phyloP scores from a whole-genome alignment of 2,113 vertebrate species.

The Trichechus manatus region DNA sequence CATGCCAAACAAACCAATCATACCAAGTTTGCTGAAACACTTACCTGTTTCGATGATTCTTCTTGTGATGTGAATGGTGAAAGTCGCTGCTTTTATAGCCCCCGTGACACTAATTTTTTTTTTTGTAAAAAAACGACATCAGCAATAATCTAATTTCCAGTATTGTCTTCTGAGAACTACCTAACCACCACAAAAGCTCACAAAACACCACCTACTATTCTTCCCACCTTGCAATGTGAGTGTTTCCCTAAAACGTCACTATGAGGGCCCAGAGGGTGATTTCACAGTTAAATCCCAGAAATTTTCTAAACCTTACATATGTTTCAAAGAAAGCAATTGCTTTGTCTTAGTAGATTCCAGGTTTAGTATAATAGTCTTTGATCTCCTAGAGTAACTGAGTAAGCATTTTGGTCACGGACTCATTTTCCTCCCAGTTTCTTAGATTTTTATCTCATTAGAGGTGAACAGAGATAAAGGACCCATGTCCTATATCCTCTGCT shows the following conservation, averaged over 20 bases:
- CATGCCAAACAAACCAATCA: background rate
- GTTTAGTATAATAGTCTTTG: constrained; percentile 50
- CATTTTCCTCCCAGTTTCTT: constrained; percentile 62
- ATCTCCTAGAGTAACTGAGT: constrained; percentile 70
- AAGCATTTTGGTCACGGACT: constrained; percentile 70
- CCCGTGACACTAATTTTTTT: constrained; percentile 62
- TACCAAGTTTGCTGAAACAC: constrained; percentile 51
- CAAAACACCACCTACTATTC: constrained; percentile 76
- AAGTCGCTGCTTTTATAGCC: constrained; percentile 86
- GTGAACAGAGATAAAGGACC: constrained; percentile 67
- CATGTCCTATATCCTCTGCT: constrained; percentile 2
- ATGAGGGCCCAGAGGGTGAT: background rate
- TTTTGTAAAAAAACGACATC: constrained; percentile 86
- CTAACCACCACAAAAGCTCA: constrained; percentile 87
- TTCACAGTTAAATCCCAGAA: constrained; percentile 76
- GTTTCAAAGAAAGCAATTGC: constrained; percentile 73
- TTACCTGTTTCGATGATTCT: constrained; percentile 83
- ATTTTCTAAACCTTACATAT: constrained; percentile 39
- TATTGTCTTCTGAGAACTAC: constrained; percentile 88
- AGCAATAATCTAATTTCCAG: constrained; percentile 89
- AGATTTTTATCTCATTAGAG: constrained; percentile 77
- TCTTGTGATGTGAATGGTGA: constrained; percentile 70
- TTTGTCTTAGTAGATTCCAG: constrained; percentile 50
- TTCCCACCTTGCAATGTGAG: constrained; percentile 66
- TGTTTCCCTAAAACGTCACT: constrained; percentile 73